A percentile compares a stretch with the other conserved stretches of the same genome.
These are phyloP conservation scores for Catalaphyllia jardinei DNA, from an alignment of 64 coral and sea anemone genomes.

Conservation along the genomic window DNA sequence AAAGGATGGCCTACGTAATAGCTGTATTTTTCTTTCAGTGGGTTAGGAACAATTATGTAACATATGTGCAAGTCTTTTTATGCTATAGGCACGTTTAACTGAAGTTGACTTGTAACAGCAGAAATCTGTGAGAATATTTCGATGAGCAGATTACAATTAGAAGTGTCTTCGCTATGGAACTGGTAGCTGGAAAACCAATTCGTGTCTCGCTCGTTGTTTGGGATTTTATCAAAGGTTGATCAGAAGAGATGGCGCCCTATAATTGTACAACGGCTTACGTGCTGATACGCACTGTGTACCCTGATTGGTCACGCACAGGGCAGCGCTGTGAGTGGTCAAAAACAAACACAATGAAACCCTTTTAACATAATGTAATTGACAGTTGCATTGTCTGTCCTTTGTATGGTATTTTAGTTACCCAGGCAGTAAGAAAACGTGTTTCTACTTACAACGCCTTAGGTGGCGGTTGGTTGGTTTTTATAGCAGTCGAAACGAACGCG, in stretches of 20 bases:
- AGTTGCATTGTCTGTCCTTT: constrained; percentile 30
- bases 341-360: constrained; percentile 29
- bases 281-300: neutral
- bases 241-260: neutral
- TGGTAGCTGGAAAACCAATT: neutral
- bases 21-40: neutral
- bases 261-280: neutral
- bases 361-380: constrained; percentile 59
- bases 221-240: neutral
- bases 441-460: constrained; percentile 22
- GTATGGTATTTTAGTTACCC: constrained; percentile 44
- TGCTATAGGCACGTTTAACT: too few species aligned
- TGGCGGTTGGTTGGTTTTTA: neutral
- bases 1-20: neutral
- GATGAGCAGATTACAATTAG: too few species aligned
- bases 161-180: too few species aligned
- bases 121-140: too few species aligned
- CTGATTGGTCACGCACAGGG: constrained; percentile 1
- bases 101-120: too few species aligned
- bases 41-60: neutral
- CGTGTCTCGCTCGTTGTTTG: neutral
- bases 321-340: constrained; percentile 27
- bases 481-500: neutral
- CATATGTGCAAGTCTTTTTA: neutral
- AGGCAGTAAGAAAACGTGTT: constrained; percentile 42